Evolutionary conservation across 2,888 invertebrate species (phyloP).

Genomic region (Amiota minor): DNA sequence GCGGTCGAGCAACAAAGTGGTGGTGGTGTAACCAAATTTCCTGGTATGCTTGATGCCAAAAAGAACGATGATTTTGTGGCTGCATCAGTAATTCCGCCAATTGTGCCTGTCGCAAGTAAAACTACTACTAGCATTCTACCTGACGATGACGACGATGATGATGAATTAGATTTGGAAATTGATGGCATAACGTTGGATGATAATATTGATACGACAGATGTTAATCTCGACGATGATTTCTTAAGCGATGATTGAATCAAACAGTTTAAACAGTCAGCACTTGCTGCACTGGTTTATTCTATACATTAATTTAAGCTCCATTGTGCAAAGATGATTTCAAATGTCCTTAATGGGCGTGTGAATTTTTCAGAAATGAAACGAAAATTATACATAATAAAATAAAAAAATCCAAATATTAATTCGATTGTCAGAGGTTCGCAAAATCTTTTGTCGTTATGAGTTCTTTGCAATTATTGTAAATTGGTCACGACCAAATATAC

Average conservation of each 20-base stretch:
- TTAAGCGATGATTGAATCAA: slow-evolving; percentile 76
- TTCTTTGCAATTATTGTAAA: slow-evolving; percentile 21
- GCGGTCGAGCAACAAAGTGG: slow-evolving; percentile 76
- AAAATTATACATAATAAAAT: background rate
- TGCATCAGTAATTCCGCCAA: slow-evolving; percentile 30
- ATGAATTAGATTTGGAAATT: slow-evolving; percentile 88
- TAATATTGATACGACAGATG: slow-evolving; percentile 83
- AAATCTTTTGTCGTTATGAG: background rate
- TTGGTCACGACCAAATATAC: slow-evolving; percentile 9
- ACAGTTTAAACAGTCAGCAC: background rate
- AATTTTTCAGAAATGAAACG: slow-evolving; percentile 8
- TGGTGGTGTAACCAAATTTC: slow-evolving; percentile 73
- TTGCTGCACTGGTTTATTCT: background rate
- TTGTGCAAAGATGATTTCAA: slow-evolving; percentile 21
- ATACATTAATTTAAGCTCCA: slow-evolving; percentile 2
- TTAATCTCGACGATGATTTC: slow-evolving; percentile 81
- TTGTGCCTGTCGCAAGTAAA: slow-evolving; percentile 29
- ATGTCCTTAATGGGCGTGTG: background rate
- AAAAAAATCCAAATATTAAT: too few relatives aligned
- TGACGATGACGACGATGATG: slow-evolving; percentile 82
- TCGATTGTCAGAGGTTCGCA: background rate
- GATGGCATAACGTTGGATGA: slow-evolving; percentile 88
- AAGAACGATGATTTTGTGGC: slow-evolving; percentile 61
- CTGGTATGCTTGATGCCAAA: slow-evolving; percentile 58
- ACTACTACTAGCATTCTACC: slow-evolving; percentile 29